Conservation (phyloP, 2,888 invertebrate species). For the Bhutanitis thaidina region DNA sequence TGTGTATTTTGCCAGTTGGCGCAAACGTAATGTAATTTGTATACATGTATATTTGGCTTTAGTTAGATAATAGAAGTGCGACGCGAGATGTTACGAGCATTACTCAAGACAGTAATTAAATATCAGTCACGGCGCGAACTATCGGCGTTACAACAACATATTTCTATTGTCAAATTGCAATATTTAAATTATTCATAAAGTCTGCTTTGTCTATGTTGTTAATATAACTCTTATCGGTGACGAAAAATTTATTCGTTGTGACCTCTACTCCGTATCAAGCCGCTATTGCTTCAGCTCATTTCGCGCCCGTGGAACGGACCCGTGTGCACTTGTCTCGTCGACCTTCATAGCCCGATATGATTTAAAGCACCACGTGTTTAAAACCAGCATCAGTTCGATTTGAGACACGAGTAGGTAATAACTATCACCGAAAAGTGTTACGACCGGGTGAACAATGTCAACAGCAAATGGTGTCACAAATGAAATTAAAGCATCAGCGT, state of each 20-base stretch:
- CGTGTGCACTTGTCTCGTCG: constrained; percentile 13
- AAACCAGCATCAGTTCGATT: constrained; percentile 4
- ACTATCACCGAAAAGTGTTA: neutral
- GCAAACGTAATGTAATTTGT: constrained; percentile 47
- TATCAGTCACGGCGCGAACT: neutral
- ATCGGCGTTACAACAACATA: neutral
- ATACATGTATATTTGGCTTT: constrained; percentile 35
- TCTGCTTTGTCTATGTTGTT: neutral
- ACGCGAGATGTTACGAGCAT: constrained; percentile 5
- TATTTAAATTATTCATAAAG: constrained; percentile 5
- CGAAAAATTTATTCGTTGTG: neutral
- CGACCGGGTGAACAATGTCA: neutral
- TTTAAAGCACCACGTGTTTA: constrained; percentile 9
- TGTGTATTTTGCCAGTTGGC: constrained; percentile 53
- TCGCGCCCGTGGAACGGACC: constrained; percentile 4
- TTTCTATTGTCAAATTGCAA: neutral
- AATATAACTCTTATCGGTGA: constrained; percentile 5
- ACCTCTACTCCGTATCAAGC: neutral
- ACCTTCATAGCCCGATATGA: constrained; percentile 13
- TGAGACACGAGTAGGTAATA: constrained; percentile 2
- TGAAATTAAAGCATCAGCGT: constrained; percentile 64
- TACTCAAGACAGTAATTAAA: neutral
- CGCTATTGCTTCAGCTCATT: constrained; percentile 1
- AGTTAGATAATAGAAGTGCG: constrained; percentile 24
- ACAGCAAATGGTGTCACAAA: constrained; percentile 30